These are phyloP conservation scores for Carassius auratus DNA, from an alignment of 2,113 vertebrate species.

Conservation along the genomic window DNA sequence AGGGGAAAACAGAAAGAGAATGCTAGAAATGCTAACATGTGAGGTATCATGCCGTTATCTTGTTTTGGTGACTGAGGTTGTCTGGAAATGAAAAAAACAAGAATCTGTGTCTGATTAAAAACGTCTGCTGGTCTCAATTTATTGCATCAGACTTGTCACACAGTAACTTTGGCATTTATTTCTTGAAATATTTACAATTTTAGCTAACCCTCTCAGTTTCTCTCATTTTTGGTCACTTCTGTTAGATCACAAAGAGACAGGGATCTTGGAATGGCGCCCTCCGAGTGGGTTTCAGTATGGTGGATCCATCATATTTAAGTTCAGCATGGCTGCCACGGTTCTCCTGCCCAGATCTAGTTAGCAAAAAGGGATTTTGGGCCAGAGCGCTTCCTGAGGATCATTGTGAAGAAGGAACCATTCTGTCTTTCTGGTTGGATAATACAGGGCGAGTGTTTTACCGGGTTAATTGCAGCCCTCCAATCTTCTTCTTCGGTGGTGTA, in stretches of 20 bases:
- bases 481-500: constrained; percentile 90
- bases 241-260: constrained; percentile 92
- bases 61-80: constrained; percentile 57
- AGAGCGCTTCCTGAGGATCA: constrained; percentile 92
- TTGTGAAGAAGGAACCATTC: constrained; percentile 87
- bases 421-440: constrained; percentile 96
- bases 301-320: constrained; percentile 90
- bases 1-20: constrained; percentile 63
- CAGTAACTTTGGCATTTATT: neutral
- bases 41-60: constrained; percentile 67
- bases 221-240: constrained; percentile 15
- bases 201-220: neutral
- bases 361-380: constrained; percentile 89
- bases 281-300: constrained; percentile 90
- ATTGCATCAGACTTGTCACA: constrained; percentile 30
- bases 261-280: constrained; percentile 94
- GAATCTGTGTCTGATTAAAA: constrained; percentile 67
- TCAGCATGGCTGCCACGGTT: constrained; percentile 91
- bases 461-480: constrained; percentile 82
- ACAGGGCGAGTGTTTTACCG: constrained; percentile 91
- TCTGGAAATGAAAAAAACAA: constrained; percentile 61
- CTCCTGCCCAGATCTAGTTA: constrained; percentile 90
- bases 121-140: constrained; percentile 46
- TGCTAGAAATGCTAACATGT: constrained; percentile 71
- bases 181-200: constrained; percentile 9